A percentile compares a stretch with the other conserved stretches of the same genome.
Conservation (phyloP, 2,113 vertebrate species). For the Sylvilagus bachmani region DNA sequence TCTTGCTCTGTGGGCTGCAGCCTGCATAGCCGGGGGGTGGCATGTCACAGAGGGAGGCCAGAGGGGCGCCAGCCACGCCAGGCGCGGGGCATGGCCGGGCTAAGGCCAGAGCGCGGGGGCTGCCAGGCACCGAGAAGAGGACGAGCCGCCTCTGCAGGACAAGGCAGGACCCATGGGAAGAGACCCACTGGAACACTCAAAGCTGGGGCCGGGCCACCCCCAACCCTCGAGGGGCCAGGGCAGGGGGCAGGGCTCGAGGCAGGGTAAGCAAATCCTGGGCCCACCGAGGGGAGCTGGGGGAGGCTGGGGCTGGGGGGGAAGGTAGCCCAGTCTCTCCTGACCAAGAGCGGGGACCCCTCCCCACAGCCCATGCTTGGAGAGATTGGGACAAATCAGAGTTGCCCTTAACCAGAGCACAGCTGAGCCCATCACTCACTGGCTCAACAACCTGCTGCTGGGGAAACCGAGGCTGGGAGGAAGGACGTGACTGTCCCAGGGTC, state of each 20-base stretch:
- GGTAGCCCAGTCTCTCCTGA: too few species aligned
- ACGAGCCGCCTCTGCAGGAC: conserved; percentile 55
- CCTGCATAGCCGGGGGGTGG: background rate
- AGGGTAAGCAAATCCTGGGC: conserved; percentile 65
- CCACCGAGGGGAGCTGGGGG: background rate
- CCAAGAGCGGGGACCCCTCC: background rate
- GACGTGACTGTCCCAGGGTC: background rate
- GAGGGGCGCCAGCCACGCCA: background rate
- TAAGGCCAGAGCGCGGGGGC: conserved; percentile 29
- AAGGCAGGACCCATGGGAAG: conserved; percentile 57
- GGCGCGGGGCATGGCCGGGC: background rate
- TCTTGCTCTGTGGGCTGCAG: background rate
- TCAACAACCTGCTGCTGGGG: background rate
- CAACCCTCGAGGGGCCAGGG: background rate
- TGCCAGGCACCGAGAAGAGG: conserved; percentile 50
- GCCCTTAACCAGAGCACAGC: background rate
- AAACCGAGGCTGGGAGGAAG: background rate
- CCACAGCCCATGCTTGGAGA: background rate
- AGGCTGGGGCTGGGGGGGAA: background rate
- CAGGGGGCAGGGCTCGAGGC: conserved; percentile 9
- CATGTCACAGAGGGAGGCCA: conserved; percentile 65
- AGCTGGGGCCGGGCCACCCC: conserved; percentile 16
- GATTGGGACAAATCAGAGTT: background rate
- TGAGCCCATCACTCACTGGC: background rate
- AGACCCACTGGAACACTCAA: conserved; percentile 5